Evolutionary conservation across 2,113 vertebrate species (phyloP).

Genomic region (Aegotheles bennettii): DNA sequence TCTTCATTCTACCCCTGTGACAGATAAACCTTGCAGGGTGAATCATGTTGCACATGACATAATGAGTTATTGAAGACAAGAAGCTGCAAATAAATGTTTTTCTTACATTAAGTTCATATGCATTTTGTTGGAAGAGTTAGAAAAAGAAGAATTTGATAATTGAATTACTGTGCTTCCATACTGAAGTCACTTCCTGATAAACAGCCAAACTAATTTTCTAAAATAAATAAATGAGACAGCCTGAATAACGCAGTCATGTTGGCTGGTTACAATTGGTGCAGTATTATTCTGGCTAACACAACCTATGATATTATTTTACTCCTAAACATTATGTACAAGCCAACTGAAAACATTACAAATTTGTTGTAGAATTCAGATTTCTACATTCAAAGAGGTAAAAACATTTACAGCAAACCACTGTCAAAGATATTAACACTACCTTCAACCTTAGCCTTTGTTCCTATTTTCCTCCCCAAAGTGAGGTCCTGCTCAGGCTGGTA

Average conservation of each 20-base stretch:
- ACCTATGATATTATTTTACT: background rate
- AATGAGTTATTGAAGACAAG: background rate
- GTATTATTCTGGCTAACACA: constrained; percentile 16
- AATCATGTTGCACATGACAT: background rate
- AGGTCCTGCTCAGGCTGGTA: background rate
- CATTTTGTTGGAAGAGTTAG: background rate
- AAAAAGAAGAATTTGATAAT: constrained; percentile 15
- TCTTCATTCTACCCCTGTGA: background rate
- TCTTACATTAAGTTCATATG: background rate
- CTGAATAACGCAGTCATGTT: constrained; percentile 49
- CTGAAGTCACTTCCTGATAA: constrained; percentile 69
- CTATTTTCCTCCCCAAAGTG: background rate
- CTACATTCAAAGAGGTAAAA: background rate
- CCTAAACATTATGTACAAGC: background rate
- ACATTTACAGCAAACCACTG: background rate
- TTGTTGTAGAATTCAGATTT: background rate
- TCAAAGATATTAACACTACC: background rate
- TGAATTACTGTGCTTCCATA: constrained; percentile 26
- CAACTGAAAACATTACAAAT: background rate
- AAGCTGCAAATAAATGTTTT: background rate
- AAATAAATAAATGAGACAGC: constrained; percentile 43
- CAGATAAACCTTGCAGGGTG: background rate
- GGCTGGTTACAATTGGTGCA: background rate
- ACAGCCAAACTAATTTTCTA: constrained; percentile 42
- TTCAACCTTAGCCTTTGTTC: background rate